Base-by-base conservation (phyloP, 1,140 invertebrate genomes). In the Mactra quadrangularis region DNA sequence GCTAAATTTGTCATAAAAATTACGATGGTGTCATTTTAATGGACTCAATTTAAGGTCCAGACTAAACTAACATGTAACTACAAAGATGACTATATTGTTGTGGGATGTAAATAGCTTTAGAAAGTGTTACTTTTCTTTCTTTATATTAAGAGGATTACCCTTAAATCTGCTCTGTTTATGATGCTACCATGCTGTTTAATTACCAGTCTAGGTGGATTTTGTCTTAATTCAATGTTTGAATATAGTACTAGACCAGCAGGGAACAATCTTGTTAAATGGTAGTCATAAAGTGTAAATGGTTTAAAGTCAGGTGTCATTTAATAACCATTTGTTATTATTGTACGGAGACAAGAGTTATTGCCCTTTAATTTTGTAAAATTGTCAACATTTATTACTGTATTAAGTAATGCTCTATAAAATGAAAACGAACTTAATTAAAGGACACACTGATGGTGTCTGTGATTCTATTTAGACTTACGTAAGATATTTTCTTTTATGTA, bases 271-370 rank as follows among this genome's bases (percentile, higher is more conserved):
- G 64, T 50, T 68, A 68, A 68, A 68, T 68, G 45, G 1, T 19
- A 25, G 64, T 41, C 17, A 68, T 68, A 68, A 68, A 68, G 47
- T 68, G 45, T 50, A 68, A 68, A 68, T 68, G 45, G 64, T 50
- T 35, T 64, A 13, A n/a, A 50, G 64, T 68, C 41, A 68, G 64
- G 41, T 68, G 64, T 50, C 45, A 41, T 22, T 50, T 68, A 6
- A 68, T 68, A 47, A 47, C 7, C 41, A 68, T 68, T 68, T 6
- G 27, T 47, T 41, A 68, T 31, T 7, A 68, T 68, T n/a, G n/a
- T n/a, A n/a, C n/a, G 64, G 47, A 66, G n/a, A 7, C 19, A 11
- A 68, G 41, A 68, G 64, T 68, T 68, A 68, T 41, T 27, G 64
- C 64, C 64, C 64, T 45, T 68, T 68, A 66, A 66, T 66, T 41